These are phyloP conservation scores for Drosophila arawakana DNA, from an alignment of 1,140 invertebrate genomes.

Conservation along the genomic window DNA sequence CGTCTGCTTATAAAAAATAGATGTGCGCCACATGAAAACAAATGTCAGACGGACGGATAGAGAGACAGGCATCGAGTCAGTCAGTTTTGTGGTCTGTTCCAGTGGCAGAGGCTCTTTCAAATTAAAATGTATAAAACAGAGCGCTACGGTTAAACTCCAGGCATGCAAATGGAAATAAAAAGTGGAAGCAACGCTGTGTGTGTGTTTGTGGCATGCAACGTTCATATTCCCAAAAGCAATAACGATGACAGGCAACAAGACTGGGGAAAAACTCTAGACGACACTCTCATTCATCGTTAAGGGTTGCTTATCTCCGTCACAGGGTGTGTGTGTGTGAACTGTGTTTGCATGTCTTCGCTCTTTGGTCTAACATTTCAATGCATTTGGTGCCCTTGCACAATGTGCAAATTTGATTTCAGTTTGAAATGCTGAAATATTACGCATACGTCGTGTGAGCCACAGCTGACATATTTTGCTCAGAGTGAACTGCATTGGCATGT, in stretches of 20 bases:
- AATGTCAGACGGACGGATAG: slow-evolving; percentile 29
- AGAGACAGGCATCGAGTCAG: slow-evolving; percentile 32
- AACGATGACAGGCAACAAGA: slow-evolving; percentile 67
- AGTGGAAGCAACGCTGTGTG: slow-evolving; percentile 4
- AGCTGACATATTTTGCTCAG: slow-evolving; percentile 74
- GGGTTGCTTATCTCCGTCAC: slow-evolving; percentile 41
- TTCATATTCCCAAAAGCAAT: slow-evolving; percentile 81
- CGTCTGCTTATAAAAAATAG: slow-evolving; percentile 83
- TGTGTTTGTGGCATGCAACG: slow-evolving; percentile 59
- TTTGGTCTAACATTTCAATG: slow-evolving; percentile 77
- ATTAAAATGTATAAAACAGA: slow-evolving; percentile 79
- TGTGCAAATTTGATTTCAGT: slow-evolving; percentile 79
- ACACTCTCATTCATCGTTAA: slow-evolving; percentile 46
- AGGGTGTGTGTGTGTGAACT: slow-evolving; percentile 15
- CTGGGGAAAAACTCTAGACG: slow-evolving; percentile 27
- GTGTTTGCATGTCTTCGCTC: slow-evolving; percentile 57
- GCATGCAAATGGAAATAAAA: slow-evolving; percentile 67
- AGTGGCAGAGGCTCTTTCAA: slow-evolving; percentile 58
- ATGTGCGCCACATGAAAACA: slow-evolving; percentile 67
- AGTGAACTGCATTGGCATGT: slow-evolving; percentile 52
- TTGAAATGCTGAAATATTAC: slow-evolving; percentile 64
- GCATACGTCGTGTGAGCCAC: slow-evolving; percentile 58
- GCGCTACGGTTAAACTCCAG: slow-evolving; percentile 23
- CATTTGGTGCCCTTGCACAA: slow-evolving; percentile 57
- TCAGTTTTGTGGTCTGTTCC: slow-evolving; percentile 43